Conservation (phyloP, 2,797 vertebrate species). For the Leptoclinus maculatus region DNA sequence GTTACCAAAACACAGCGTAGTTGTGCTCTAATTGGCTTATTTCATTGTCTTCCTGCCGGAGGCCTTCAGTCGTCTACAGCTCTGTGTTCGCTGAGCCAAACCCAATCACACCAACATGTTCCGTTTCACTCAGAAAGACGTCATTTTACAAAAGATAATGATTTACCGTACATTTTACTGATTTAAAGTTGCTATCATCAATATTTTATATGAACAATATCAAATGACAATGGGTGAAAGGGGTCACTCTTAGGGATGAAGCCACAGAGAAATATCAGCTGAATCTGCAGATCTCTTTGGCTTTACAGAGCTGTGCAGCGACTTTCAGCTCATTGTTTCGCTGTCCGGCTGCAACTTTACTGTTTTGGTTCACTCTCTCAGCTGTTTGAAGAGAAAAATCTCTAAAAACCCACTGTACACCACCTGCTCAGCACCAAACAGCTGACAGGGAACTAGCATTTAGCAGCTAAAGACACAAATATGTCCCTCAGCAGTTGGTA, state of each 20-base stretch:
- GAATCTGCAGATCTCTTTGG: background rate
- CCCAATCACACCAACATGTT: constrained; percentile 9
- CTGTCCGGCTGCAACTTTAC: background rate
- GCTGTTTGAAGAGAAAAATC: no score
- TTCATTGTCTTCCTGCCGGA: background rate
- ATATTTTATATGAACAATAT: background rate
- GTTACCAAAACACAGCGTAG: background rate
- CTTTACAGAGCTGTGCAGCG: background rate
- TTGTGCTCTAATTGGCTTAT: background rate
- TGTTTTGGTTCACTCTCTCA: background rate
- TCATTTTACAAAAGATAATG: background rate
- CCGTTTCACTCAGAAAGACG: background rate
- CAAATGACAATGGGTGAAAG: background rate
- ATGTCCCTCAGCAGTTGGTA: background rate
- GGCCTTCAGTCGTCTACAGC: background rate
- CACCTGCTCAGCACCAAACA: no score
- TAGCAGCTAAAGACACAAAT: background rate
- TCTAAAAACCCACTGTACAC: no score
- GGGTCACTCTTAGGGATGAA: background rate
- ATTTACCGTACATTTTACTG: background rate
- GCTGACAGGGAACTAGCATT: background rate
- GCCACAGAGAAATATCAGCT: background rate
- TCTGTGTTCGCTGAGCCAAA: background rate
- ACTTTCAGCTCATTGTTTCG: background rate
- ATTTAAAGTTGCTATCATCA: background rate